Conservation (phyloP, 2,888 invertebrate genomes). For the Stenchaetothrips biformis region DNA sequence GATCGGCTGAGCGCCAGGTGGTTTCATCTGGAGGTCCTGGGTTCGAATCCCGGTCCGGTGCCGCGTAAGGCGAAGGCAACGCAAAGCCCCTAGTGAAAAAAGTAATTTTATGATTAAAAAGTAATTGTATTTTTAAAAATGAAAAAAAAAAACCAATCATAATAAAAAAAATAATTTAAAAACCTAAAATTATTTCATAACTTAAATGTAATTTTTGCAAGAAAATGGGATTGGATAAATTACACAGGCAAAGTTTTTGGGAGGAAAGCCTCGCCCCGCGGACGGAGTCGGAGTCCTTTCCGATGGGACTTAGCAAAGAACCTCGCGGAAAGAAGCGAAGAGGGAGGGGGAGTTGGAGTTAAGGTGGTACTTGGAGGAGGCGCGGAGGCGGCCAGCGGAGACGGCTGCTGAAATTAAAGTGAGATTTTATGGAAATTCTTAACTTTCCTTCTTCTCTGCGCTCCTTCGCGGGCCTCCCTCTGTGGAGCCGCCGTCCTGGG, state of each 20-base stretch:
- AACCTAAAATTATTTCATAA: neutral
- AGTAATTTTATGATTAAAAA: neutral
- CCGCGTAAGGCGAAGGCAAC: neutral
- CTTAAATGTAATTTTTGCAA: neutral
- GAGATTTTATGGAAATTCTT: constrained; percentile 25
- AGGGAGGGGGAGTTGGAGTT: neutral
- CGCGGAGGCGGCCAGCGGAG: neutral
- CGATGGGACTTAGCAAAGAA: neutral
- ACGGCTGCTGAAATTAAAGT: constrained; percentile 24
- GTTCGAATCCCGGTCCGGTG: constrained; percentile 7
- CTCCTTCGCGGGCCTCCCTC: neutral
- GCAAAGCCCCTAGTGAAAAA: neutral
- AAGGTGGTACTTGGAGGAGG: neutral
- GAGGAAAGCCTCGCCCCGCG: neutral
- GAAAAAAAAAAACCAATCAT: neutral
- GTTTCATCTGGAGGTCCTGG: neutral
- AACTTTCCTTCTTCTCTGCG: constrained; percentile 10
- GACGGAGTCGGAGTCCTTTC: neutral
- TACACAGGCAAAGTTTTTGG: neutral
- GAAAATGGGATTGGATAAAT: neutral
- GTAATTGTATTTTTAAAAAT: neutral
- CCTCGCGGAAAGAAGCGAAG: neutral
- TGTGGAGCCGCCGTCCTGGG: no score
- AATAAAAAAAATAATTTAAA: neutral
- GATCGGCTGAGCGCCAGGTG: neutral